These are phyloP conservation scores for Numenius phaeopus DNA, from an alignment of 2,797 vertebrate species.

Conservation along the genomic window DNA sequence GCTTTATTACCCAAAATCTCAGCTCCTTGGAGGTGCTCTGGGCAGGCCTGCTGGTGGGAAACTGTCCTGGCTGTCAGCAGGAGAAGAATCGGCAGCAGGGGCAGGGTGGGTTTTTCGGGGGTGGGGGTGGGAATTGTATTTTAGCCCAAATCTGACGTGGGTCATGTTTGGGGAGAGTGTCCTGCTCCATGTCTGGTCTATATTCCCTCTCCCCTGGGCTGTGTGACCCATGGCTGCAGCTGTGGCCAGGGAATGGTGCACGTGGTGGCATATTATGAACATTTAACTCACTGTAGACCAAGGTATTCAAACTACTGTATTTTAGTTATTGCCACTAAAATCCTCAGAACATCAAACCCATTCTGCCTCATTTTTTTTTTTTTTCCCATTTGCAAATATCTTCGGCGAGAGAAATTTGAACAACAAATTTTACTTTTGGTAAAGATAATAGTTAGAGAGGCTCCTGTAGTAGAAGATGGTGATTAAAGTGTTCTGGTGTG, in stretches of 20 bases:
- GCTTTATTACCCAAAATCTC: not conserved
- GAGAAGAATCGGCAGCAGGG: not conserved
- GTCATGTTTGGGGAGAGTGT: accelerated
- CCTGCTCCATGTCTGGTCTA: not conserved
- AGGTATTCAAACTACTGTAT: not conserved
- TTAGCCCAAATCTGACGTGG: not conserved
- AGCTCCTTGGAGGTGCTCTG: not conserved
- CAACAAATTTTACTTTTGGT: not conserved
- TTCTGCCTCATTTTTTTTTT: no score
- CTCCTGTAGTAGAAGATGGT: not conserved
- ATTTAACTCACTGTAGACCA: not conserved
- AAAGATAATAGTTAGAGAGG: not conserved
- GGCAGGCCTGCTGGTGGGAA: no score
- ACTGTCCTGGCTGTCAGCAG: not conserved
- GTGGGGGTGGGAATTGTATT: not conserved
- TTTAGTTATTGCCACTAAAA: not conserved
- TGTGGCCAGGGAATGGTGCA: not conserved
- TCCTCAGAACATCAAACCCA: not conserved
- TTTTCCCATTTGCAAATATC: not conserved
- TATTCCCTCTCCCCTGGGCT: not conserved
- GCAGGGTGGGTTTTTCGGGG: not conserved
- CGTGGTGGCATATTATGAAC: not conserved
- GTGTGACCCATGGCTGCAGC: not conserved
- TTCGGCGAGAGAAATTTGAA: not conserved
- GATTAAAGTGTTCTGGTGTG: not conserved